These are phyloP conservation scores for Cosmia pyralina DNA, from an alignment of 2,888 invertebrate species.

Conservation along the genomic window DNA sequence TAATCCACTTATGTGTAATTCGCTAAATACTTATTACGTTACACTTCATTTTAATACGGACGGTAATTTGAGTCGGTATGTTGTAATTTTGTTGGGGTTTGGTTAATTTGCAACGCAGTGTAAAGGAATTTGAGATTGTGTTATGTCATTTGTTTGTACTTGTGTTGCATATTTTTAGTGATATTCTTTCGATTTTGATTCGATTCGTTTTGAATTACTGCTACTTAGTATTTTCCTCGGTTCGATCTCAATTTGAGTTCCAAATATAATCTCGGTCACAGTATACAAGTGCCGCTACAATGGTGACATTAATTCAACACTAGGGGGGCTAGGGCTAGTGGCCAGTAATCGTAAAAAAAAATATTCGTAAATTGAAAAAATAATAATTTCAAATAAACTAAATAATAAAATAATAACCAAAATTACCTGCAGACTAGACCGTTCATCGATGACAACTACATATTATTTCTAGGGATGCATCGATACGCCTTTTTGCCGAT, in stretches of 20 bases:
- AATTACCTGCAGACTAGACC: too few species aligned
- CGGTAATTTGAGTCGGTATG: slow-evolving; percentile 34
- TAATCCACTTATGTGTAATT: slow-evolving; percentile 62
- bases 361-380: too few species aligned
- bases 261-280: background rate
- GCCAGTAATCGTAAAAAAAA: too few species aligned
- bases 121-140: slow-evolving; percentile 2
- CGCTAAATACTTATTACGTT: slow-evolving; percentile 44
- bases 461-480: too few species aligned
- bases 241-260: background rate
- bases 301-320: too few species aligned
- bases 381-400: too few species aligned
- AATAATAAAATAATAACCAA: too few species aligned
- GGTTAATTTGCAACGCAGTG: slow-evolving; percentile 33
- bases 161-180: background rate
- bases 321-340: too few species aligned
- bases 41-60: slow-evolving; percentile 8
- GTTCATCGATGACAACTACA: too few species aligned
- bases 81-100: slow-evolving; percentile 35
- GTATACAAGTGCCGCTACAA: too few species aligned
- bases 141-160: slow-evolving; percentile 4
- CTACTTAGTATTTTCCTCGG: background rate
- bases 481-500: too few species aligned
- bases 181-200: too few species aligned
- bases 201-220: background rate